These are phyloP conservation scores for Fundulus diaphanus DNA, from an alignment of 2,797 vertebrate species.

Conservation along the genomic window DNA sequence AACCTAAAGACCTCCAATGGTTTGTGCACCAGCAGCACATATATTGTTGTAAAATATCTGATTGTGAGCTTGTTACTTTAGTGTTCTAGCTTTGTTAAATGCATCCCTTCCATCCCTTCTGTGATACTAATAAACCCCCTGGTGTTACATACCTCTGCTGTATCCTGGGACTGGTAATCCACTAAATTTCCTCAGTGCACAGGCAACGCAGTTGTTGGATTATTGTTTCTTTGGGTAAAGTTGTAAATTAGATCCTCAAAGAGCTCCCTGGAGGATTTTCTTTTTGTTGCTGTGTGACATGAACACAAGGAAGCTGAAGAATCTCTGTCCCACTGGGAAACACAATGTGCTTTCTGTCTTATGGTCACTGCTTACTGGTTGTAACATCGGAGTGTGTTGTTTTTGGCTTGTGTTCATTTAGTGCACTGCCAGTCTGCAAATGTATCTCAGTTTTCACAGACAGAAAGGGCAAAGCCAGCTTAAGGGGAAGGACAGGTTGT, in stretches of 20 bases:
- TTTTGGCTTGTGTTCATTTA: slow-evolving; percentile 27
- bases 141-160: slow-evolving; percentile 37
- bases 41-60: too few species aligned
- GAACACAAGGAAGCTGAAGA: slow-evolving; percentile 13
- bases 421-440: slow-evolving; percentile 21
- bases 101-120: slow-evolving; percentile 33
- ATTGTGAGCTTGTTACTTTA: too few species aligned
- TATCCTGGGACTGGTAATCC: slow-evolving; percentile 40
- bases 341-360: slow-evolving; percentile 21
- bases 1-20: too few species aligned
- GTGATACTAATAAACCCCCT: slow-evolving; percentile 33
- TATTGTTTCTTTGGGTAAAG: slow-evolving; percentile 6
- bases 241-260: slow-evolving; percentile 35
- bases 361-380: slow-evolving; percentile 12
- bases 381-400: slow-evolving; percentile 28
- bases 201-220: slow-evolving; percentile 12
- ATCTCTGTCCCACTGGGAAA: slow-evolving; percentile 9
- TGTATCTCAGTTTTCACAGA: slow-evolving; percentile 29
- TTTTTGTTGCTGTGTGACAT: slow-evolving; percentile 26
- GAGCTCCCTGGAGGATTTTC: slow-evolving; percentile 29
- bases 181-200: slow-evolving; percentile 11
- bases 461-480: slow-evolving; percentile 52
- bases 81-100: slow-evolving; percentile 41
- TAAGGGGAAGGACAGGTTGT: slow-evolving; percentile 52
- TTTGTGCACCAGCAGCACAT: too few species aligned